phyloP scores from a whole-genome alignment of 1,140 invertebrate species.

The Macrobrachium rosenbergii region DNA sequence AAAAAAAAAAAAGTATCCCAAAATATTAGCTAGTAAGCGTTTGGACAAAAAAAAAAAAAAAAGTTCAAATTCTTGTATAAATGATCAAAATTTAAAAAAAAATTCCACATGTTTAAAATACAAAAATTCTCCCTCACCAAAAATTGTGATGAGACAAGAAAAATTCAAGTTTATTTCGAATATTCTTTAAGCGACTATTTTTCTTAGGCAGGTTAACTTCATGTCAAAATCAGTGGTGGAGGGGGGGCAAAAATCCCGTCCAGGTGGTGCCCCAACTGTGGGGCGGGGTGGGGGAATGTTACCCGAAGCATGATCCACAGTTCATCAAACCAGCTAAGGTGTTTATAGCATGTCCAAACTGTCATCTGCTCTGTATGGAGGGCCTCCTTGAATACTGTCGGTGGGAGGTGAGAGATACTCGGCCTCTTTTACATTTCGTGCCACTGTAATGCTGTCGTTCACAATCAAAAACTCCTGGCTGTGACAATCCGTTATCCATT shows the following conservation, averaged over 20 bases:
- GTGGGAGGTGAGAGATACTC: too few relatives aligned
- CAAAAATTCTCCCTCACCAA: too few relatives aligned
- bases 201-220: constrained; percentile 58
- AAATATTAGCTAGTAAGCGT: background rate
- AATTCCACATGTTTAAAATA: too few relatives aligned
- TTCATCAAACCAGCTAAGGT: constrained; percentile 37
- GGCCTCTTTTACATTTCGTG: too few relatives aligned
- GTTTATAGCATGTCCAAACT: constrained; percentile 25
- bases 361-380: background rate
- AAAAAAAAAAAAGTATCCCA: background rate
- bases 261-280: constrained; percentile 29
- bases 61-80: background rate
- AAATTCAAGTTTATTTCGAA: too few relatives aligned
- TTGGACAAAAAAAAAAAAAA: background rate
- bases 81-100: background rate
- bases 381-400: too few relatives aligned
- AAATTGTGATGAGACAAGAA: too few relatives aligned
- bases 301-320: constrained; percentile 3
- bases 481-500: too few relatives aligned
- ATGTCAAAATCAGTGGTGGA: constrained; percentile 40
- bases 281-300: background rate
- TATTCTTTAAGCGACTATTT: too few relatives aligned
- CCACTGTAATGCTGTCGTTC: too few relatives aligned
- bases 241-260: constrained; percentile 54
- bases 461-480: too few relatives aligned